Conservation (phyloP, 2,888 invertebrate genomes). For the Noctua fimbriata region DNA sequence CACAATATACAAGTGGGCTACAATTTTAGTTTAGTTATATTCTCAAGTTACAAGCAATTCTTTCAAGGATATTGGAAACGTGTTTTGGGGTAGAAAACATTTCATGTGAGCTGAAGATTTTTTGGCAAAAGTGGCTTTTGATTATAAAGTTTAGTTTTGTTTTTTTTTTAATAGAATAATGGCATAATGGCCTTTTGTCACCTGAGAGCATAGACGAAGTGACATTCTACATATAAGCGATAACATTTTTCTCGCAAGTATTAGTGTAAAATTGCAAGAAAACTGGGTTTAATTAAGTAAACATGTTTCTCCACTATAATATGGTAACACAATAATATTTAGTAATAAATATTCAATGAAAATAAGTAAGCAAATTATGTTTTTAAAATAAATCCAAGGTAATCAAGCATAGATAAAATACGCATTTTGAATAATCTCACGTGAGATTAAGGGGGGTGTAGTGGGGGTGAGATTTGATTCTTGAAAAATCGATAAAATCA, state of each 20-base stretch:
- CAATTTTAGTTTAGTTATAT: constrained; percentile 36
- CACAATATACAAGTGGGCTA: constrained; percentile 24
- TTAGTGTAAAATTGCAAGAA: too few species aligned
- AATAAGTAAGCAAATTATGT: neutral
- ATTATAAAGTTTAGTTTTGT: neutral
- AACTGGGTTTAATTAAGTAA: too few species aligned
- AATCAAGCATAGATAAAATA: neutral
- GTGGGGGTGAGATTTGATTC: too few species aligned
- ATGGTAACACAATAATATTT: neutral
- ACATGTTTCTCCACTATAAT: neutral
- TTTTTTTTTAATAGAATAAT: neutral
- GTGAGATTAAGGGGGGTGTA: too few species aligned
- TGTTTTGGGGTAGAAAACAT: constrained; percentile 31
- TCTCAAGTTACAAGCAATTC: constrained; percentile 28
- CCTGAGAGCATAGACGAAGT: too few species aligned
- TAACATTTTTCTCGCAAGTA: too few species aligned
- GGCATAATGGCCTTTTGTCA: neutral
- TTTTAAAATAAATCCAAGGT: neutral
- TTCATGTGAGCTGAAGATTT: constrained; percentile 4
- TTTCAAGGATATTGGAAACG: constrained; percentile 54
- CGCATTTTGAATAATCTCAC: neutral
- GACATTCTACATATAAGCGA: too few species aligned
- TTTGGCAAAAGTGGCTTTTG: constrained; percentile 2
- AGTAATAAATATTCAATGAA: neutral
- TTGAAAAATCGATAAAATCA: too few species aligned